Conservation (phyloP, 1,140 invertebrate species). For the Centruroides vittatus region DNA sequence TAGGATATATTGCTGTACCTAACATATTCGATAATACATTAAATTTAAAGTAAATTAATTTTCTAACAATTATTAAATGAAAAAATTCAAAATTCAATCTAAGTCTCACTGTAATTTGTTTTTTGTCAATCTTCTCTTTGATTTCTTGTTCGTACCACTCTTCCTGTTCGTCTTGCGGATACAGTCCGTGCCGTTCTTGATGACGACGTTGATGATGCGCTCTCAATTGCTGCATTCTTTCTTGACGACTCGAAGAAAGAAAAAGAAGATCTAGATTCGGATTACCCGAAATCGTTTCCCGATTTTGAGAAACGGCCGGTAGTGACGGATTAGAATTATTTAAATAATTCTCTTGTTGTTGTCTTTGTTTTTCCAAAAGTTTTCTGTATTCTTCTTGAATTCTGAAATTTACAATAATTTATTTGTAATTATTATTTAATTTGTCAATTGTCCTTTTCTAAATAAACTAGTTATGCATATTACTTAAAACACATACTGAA, state of each 20-base stretch:
- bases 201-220: conserved; percentile 39
- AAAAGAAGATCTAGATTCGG: conserved; percentile 1
- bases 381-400: not conserved
- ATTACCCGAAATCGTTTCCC: not conserved
- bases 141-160: conserved; percentile 35
- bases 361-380: not conserved
- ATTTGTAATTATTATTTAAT: too few relatives aligned
- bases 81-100: too few relatives aligned
- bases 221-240: conserved; percentile 37
- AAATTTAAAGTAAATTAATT: too few relatives aligned
- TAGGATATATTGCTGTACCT: too few relatives aligned
- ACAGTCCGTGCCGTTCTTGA: conserved; percentile 35
- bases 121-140: conserved; percentile 20
- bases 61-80: too few relatives aligned
- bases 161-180: conserved; percentile 33
- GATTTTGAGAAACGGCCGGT: not conserved
- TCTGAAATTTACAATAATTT: not conserved
- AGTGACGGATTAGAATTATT: not conserved
- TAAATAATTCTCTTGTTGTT: not conserved
- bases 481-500: too few relatives aligned
- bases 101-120: not conserved
- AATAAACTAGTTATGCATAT: too few relatives aligned
- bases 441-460: too few relatives aligned
- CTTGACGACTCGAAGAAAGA: conserved; percentile 26
- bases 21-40: too few relatives aligned